These are phyloP conservation scores for zebrafish (Danio rerio) DNA, from an alignment of 2,113 vertebrate genomes.

Conservation along the genomic window DNA sequence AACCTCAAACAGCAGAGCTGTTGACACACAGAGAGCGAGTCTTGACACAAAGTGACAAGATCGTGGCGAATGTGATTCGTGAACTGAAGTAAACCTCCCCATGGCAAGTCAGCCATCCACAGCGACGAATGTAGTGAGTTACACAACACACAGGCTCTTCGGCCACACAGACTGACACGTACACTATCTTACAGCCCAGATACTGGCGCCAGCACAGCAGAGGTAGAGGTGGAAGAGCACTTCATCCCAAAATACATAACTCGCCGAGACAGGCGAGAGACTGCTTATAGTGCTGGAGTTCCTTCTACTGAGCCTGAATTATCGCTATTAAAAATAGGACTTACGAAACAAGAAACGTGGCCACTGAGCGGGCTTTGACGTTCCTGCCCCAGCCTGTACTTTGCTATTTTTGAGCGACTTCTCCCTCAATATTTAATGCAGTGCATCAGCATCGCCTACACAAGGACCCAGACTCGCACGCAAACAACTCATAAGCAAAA, in stretches of 20 bases:
- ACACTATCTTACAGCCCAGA: conserved; percentile 64
- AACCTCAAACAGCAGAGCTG: background rate
- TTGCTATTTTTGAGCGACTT: conserved; percentile 75
- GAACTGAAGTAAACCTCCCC: conserved; percentile 68
- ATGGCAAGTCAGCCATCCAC: conserved; percentile 67
- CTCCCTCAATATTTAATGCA: conserved; percentile 80
- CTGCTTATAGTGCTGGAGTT: background rate
- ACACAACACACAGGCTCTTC: conserved; percentile 69
- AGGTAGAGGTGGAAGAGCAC: too few species aligned
- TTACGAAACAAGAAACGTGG: conserved; percentile 37
- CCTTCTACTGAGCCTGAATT: background rate
- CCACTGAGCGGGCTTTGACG: conserved; percentile 49
- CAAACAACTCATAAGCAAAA: conserved; percentile 70
- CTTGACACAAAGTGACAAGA: conserved; percentile 56
- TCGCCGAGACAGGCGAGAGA: conserved; percentile 33
- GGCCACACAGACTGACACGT: conserved; percentile 64
- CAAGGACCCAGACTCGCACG: conserved; percentile 74
- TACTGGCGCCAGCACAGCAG: too few species aligned
- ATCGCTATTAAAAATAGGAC: conserved; percentile 3
- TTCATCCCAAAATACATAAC: conserved; percentile 38
- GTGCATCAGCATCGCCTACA: conserved; percentile 78
- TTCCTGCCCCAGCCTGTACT: conserved; percentile 51
- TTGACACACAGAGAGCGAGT: conserved; percentile 30
- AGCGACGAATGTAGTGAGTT: conserved; percentile 71
- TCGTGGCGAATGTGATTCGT: conserved; percentile 65